phyloP scores from a whole-genome alignment of 2,888 invertebrate genomes.

The Stegana nigrithorax region DNA sequence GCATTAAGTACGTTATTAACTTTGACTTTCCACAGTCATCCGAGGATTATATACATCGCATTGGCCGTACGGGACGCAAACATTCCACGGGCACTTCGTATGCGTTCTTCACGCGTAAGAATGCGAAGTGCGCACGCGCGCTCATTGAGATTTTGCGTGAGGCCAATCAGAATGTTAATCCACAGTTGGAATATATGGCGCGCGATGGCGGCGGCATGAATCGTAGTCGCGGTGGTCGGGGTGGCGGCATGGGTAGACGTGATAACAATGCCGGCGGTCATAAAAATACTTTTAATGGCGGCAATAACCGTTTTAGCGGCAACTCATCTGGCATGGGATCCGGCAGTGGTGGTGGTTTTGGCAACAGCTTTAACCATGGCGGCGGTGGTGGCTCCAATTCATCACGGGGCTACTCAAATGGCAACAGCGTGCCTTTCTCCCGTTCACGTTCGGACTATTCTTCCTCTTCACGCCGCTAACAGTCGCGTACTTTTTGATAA shows the following conservation, averaged over 20 bases:
- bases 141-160: conserved; percentile 87
- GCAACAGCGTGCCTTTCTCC: conserved; percentile 18
- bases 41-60: conserved; percentile 95
- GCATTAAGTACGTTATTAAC: conserved; percentile 95
- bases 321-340: conserved; percentile 27
- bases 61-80: conserved; percentile 91
- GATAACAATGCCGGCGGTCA: conserved; percentile 28
- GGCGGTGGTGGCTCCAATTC: conserved; percentile 17
- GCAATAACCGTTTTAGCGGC: conserved; percentile 26
- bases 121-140: conserved; percentile 87
- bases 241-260: conserved; percentile 33
- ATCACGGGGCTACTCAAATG: conserved; percentile 32
- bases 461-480: too few relatives aligned
- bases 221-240: conserved; percentile 33
- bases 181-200: conserved; percentile 84
- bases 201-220: conserved; percentile 66
- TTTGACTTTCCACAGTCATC: conserved; percentile 95
- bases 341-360: conserved; percentile 28
- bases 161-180: conserved; percentile 90
- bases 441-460: background rate
- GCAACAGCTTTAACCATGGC: conserved; percentile 30
- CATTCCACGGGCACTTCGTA: conserved; percentile 91
- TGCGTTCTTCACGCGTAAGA: conserved; percentile 91
- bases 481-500: too few relatives aligned
- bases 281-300: background rate